phyloP scores from a whole-genome alignment of 2,113 vertebrate species.

The Ammospiza nelsoni region DNA sequence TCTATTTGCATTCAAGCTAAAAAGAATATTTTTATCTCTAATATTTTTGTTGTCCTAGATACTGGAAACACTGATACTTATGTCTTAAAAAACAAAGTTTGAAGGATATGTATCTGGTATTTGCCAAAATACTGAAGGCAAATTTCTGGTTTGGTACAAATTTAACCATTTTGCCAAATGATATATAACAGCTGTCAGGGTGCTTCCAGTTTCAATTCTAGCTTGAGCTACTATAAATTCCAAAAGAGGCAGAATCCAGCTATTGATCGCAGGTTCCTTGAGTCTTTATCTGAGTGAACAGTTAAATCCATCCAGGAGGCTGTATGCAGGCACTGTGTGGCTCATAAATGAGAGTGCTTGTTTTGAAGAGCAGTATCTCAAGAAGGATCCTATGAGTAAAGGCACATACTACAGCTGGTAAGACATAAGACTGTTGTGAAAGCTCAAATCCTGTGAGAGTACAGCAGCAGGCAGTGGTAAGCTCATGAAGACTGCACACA shows the following conservation, averaged over 20 bases:
- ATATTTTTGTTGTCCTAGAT: not conserved
- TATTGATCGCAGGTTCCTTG: not conserved
- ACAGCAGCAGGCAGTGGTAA: fast-evolving
- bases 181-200: not conserved
- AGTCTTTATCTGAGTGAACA: not conserved
- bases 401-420: not conserved
- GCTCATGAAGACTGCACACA: not conserved
- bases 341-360: not conserved
- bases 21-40: not conserved
- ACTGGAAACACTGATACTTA: not conserved
- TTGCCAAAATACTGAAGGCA: not conserved
- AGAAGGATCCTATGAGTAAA: not conserved
- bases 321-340: not conserved
- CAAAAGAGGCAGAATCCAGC: not conserved
- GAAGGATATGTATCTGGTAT: not conserved
- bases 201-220: not conserved
- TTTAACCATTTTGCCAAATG: not conserved
- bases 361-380: not conserved
- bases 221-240: not conserved
- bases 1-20: not conserved
- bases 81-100: not conserved
- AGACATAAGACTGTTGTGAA: not conserved
- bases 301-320: not conserved
- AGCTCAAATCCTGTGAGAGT: not conserved
- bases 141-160: not conserved